phyloP scores from a whole-genome alignment of 2,113 vertebrate genomes.

The Percopsis transmontana region DNA sequence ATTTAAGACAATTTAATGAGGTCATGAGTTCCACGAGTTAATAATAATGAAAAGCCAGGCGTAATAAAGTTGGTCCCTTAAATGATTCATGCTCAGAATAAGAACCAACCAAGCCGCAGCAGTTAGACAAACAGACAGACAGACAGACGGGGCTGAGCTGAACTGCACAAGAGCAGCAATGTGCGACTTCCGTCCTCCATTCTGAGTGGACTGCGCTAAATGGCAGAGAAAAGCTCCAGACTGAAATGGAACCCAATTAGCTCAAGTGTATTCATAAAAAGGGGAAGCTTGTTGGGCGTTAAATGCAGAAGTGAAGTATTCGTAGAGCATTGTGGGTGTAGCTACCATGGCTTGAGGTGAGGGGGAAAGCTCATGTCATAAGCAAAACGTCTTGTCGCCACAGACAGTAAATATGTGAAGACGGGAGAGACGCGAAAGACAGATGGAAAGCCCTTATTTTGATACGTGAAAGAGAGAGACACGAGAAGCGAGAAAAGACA shows the following conservation, averaged over 20 bases:
- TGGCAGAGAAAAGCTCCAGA: slow-evolving; percentile 38
- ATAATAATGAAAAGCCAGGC: too few relatives aligned
- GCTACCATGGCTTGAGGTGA: neutral
- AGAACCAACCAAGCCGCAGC: too few relatives aligned
- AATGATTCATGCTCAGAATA: too few relatives aligned
- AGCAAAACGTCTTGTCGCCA: neutral
- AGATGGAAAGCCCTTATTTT: neutral
- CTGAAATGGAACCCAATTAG: slow-evolving; percentile 15
- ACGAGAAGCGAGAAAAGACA: accelerated
- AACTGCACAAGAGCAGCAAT: too few relatives aligned
- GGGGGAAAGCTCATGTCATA: neutral
- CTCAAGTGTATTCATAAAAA: slow-evolving; percentile 44
- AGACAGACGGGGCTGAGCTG: neutral
- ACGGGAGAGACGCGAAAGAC: neutral
- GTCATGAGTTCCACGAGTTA: too few relatives aligned
- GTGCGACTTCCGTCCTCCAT: slow-evolving; percentile 77
- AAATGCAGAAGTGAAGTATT: slow-evolving; percentile 65
- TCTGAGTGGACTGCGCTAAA: slow-evolving; percentile 62
- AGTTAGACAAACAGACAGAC: neutral
- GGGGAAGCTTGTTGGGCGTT: slow-evolving; percentile 48
- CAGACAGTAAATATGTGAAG: slow-evolving; percentile 13
- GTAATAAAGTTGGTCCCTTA: too few relatives aligned
- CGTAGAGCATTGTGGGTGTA: neutral
- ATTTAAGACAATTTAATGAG: too few relatives aligned
- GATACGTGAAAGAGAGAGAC: neutral